Conservation (phyloP, 2,797 vertebrate species). For the Cossypha niveicapilla region DNA sequence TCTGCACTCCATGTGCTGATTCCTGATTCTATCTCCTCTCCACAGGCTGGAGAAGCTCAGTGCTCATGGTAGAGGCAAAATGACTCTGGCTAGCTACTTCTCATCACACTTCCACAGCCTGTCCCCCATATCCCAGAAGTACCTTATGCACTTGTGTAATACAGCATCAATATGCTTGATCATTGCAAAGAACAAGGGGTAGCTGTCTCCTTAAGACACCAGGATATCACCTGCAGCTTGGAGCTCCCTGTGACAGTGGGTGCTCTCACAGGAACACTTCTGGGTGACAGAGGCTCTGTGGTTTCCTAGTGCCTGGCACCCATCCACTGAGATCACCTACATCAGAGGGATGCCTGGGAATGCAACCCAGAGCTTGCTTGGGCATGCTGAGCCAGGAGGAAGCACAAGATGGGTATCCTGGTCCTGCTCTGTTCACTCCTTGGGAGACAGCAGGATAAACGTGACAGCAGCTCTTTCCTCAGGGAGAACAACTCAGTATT, state of each 20-base stretch:
- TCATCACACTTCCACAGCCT: not conserved
- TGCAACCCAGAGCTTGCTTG: not conserved
- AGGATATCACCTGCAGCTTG: not conserved
- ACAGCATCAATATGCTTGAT: not conserved
- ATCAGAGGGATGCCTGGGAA: not conserved
- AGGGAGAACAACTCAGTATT: not conserved
- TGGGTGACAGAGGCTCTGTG: not conserved
- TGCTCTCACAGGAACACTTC: not conserved
- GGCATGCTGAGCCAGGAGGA: not conserved
- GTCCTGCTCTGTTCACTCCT: not conserved
- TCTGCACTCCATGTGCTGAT: not conserved
- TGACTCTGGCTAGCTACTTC: not conserved
- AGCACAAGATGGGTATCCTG: not conserved
- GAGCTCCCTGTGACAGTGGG: not conserved
- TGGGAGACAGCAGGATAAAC: not conserved
- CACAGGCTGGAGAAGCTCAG: not conserved
- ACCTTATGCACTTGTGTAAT: not conserved
- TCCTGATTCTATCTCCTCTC: not conserved
- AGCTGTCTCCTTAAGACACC: not conserved
- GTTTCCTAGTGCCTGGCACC: not conserved
- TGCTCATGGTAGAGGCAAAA: not conserved
- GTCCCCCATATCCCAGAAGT: not conserved
- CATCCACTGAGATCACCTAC: rapidly evolving
- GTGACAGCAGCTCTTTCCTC: not conserved
- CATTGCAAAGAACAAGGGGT: not conserved